A percentile compares a stretch with the other conserved stretches of the same genome.
These are phyloP conservation scores for Stegana nigrithorax DNA, from an alignment of 2,888 invertebrate species.

Conservation along the genomic window DNA sequence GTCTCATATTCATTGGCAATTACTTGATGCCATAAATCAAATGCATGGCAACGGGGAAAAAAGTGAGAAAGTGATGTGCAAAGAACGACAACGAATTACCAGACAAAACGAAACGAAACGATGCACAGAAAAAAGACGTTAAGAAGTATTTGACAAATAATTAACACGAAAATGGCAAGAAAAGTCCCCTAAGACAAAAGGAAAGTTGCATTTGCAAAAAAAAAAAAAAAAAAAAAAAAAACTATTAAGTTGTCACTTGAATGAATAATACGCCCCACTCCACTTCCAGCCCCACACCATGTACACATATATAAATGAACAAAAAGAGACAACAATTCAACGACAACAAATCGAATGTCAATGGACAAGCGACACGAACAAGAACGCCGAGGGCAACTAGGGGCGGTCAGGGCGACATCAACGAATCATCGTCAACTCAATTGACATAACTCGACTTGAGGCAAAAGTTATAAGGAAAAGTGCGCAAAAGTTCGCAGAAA, in stretches of 20 bases:
- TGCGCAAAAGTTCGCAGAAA: constrained; percentile 12
- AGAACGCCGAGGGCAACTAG: not conserved
- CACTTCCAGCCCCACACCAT: not conserved
- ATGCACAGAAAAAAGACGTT: not conserved
- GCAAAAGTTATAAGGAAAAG: constrained; percentile 20
- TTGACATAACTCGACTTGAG: constrained; percentile 18
- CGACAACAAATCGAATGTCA: constrained; percentile 26
- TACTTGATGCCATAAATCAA: constrained; percentile 3
- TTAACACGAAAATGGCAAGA: constrained; percentile 42
- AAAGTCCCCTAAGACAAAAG: not conserved
- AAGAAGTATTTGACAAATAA: constrained; percentile 52
- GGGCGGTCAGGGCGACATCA: not conserved
- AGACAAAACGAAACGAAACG: not conserved
- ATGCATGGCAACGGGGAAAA: not conserved
- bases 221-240: constrained; percentile 7
- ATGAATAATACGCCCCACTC: constrained; percentile 48
- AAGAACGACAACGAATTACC: not conserved
- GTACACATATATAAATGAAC: not conserved
- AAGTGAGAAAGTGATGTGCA: not conserved
- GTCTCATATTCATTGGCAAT: no score
- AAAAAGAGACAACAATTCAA: constrained; percentile 31
- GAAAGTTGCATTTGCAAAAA: not conserved
- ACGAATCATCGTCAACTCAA: constrained; percentile 14
- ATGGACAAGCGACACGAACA: constrained; percentile 35
- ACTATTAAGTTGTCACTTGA: constrained; percentile 26